Conservation (phyloP, 2,113 vertebrate genomes). For the Pteruthius melanotis region DNA sequence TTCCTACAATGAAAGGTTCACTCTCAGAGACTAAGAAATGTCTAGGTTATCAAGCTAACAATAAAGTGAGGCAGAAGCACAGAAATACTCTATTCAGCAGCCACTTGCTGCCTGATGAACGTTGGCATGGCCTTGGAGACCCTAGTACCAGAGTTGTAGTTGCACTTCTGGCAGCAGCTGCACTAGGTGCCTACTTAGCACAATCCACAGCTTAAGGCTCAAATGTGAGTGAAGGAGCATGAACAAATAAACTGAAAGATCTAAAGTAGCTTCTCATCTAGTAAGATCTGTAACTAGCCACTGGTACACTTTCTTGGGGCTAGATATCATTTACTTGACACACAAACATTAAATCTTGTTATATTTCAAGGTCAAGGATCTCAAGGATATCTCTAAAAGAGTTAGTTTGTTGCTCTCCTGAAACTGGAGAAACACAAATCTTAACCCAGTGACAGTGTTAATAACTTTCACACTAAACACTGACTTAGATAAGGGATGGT, state of each 20-base stretch:
- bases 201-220: background rate
- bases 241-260: background rate
- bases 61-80: background rate
- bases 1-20: background rate
- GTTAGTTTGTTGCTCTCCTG: background rate
- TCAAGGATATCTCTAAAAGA: background rate
- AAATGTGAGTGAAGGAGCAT: background rate
- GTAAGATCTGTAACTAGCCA: background rate
- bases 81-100: background rate
- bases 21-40: background rate
- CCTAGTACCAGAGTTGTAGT: background rate
- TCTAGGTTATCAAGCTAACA: background rate
- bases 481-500: background rate
- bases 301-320: background rate
- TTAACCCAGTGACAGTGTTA: background rate
- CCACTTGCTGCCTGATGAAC: background rate
- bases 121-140: background rate
- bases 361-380: background rate
- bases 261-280: background rate
- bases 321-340: background rate
- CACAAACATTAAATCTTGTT: background rate
- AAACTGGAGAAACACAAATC: background rate
- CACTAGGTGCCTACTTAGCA: background rate
- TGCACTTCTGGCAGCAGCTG: background rate
- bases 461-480: background rate